phyloP scores from a whole-genome alignment of 2,797 vertebrate species.

The Anas georgica region DNA sequence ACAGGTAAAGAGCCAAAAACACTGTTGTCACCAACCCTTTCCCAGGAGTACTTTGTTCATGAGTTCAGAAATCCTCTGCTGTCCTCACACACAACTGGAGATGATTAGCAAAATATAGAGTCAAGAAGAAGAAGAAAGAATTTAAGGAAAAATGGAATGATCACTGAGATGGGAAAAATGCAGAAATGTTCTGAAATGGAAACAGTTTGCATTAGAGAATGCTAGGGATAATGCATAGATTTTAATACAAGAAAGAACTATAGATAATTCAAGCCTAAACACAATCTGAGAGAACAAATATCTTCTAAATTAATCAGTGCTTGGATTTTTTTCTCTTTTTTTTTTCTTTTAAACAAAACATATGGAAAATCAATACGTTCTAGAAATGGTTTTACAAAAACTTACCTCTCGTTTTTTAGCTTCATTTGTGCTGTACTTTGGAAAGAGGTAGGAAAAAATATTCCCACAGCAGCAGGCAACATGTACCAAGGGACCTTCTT shows the following conservation, averaged over 20 bases:
- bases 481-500: constrained; percentile 96
- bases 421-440: constrained; percentile 99
- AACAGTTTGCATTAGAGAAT: background rate
- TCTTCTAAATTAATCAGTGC: background rate
- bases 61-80: background rate
- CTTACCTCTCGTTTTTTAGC: constrained; percentile 97
- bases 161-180: background rate
- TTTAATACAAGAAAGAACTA: background rate
- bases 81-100: background rate
- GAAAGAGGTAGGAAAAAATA: constrained; percentile 99
- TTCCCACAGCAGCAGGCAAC: constrained; percentile 99
- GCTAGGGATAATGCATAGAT: background rate
- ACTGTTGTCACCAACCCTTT: background rate
- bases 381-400: background rate
- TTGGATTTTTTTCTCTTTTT: too few species aligned
- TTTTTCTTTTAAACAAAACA: background rate
- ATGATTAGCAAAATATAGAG: background rate
- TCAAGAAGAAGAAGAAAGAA: background rate
- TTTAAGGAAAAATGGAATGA: background rate
- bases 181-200: background rate
- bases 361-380: background rate
- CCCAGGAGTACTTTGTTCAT: background rate
- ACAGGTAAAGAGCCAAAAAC: background rate
- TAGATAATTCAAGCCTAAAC: background rate
- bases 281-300: background rate